Base-by-base conservation (phyloP, 2,797 vertebrate genomes). In the Protosalanx chinensis region DNA sequence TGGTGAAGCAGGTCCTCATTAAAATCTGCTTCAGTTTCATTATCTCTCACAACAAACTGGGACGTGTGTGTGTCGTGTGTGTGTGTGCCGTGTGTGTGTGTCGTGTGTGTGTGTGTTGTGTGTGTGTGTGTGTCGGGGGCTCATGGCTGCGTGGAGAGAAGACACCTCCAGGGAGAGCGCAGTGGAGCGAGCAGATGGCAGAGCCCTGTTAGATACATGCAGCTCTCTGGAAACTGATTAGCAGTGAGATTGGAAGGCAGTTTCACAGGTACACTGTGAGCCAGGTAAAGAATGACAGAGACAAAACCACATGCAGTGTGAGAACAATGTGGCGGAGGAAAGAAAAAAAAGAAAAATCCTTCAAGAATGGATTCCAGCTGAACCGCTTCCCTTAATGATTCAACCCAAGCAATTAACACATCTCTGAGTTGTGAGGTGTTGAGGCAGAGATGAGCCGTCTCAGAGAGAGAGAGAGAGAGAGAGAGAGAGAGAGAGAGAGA, bases 281-380 rank as follows among this genome's bases (percentile, higher is more conserved):
- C 30, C 69, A 53, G 74, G 69, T 61, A 64, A 60, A 76, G 23
- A 72, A 76, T 64, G 29, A 58, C 49, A 35, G 23, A 3, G 46
- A 27, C 32, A 64, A 37, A 3, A 37, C 30, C 23, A 46, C 37
- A 27, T n/a, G 51, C 65, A 30, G 29, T 32, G 29, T 30, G 16
- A 46, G 30, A 53, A 65, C 18, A n/a, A 5, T 56, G 51, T 4
- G 4, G 18, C 5, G 51, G 51, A 64, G 23, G 23, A 27, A 27
- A 27, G 23, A 27, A 27, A 27, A 27, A 27, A 27, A 27, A 27
- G 23, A n/a, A 33, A 8, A 49, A 8, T 27, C 3, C 41, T 49
- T 13, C 16, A 10, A 49, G 13, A 12, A 29, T 32, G 62, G 62
- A 7, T 64, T 46, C 41, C 41, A 13, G 10, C 41, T 46, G 41